phyloP scores from a whole-genome alignment of 2,888 invertebrate genomes.

The Amphimallon solstitiale region DNA sequence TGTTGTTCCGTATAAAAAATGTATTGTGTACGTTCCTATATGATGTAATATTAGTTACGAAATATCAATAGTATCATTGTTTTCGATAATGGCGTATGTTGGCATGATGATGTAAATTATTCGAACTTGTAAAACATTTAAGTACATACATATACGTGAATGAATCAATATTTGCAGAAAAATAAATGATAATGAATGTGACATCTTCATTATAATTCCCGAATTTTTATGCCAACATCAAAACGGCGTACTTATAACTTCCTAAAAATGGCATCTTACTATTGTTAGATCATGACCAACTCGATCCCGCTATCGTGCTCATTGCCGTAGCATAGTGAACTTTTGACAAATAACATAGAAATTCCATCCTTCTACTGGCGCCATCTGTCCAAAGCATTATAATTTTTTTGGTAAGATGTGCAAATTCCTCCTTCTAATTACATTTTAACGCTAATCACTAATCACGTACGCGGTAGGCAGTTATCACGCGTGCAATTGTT shows the following conservation, averaged over 20 bases:
- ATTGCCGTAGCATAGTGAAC: too few species aligned
- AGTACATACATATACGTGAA: not conserved
- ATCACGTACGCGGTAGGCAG: too few species aligned
- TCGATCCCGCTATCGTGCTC: not conserved
- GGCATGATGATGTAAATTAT: slow-evolving; percentile 8
- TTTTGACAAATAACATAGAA: too few species aligned
- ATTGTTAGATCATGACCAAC: too few species aligned
- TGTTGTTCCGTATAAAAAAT: slow-evolving; percentile 15
- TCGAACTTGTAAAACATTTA: slow-evolving; percentile 1
- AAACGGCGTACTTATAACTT: not conserved
- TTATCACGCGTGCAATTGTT: too few species aligned
- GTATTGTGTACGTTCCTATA: slow-evolving; percentile 17
- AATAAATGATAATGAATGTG: not conserved
- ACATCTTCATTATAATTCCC: not conserved
- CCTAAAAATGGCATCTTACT: too few species aligned
- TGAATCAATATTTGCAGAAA: slow-evolving; percentile 7
- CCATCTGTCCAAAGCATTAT: too few species aligned
- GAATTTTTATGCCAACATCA: not conserved
- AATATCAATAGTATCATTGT: slow-evolving; percentile 28
- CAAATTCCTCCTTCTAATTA: too few species aligned
- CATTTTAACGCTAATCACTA: too few species aligned
- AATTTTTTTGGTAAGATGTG: too few species aligned
- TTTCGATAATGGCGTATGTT: slow-evolving; percentile 16
- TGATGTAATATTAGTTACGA: slow-evolving; percentile 23
- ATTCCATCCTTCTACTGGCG: too few species aligned